A percentile compares a stretch with the other conserved stretches of the same genome.
phyloP scores from a whole-genome alignment of 2,113 vertebrate species.

The Sitta europaea region DNA sequence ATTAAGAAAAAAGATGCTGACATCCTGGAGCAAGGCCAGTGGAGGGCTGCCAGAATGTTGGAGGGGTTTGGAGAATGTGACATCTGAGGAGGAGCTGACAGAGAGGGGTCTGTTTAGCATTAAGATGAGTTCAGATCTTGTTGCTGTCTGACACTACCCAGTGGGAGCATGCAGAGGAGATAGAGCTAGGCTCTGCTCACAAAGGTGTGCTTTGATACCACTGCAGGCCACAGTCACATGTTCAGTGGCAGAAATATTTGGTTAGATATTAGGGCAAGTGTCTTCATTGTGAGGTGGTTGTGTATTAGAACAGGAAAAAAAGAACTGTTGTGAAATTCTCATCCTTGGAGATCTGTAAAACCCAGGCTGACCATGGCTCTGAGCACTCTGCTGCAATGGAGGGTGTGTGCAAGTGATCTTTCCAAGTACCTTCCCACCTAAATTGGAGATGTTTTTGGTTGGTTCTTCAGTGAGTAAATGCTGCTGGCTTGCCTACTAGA shows the following conservation, averaged over 20 bases:
- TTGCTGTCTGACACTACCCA: not conserved
- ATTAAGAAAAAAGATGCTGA: not conserved
- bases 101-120: not conserved
- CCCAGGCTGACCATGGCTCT: rapidly evolving
- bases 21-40: not conserved
- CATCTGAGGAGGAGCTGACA: not conserved
- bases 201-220: not conserved
- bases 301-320: not conserved
- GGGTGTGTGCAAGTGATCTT: not conserved
- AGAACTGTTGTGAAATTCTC: not conserved
- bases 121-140: not conserved
- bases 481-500: not conserved
- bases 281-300: not conserved
- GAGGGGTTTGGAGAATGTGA: not conserved
- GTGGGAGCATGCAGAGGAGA: not conserved
- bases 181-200: not conserved
- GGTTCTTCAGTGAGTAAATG: not conserved
- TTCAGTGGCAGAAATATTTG: not conserved
- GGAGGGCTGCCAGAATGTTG: not conserved
- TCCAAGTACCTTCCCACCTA: not conserved
- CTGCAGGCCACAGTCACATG: not conserved
- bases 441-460: not conserved
- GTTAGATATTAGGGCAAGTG: rapidly evolving
- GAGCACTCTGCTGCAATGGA: not conserved
- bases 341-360: not conserved